Percentiles rank a stretch among this genome's conserved stretches.
Conservation (phyloP, 1,140 invertebrate genomes). For the Drosophila sturtevanti region DNA sequence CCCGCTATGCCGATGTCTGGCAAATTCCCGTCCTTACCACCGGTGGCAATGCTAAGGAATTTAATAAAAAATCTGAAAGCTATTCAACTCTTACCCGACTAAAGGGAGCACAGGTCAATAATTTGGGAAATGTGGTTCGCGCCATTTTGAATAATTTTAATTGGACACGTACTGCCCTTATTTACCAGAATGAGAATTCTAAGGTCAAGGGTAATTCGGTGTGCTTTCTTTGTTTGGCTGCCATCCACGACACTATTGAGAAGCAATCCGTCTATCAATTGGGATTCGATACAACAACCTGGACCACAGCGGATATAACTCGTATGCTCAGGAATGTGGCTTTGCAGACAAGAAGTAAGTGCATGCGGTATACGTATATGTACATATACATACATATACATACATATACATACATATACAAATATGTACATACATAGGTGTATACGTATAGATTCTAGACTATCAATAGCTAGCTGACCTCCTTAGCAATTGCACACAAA, state of each 20-base stretch:
- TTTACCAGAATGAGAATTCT: constrained; percentile 87
- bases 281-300: constrained; percentile 85
- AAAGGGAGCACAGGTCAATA: constrained; percentile 90
- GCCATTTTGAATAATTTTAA: constrained; percentile 87
- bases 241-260: constrained; percentile 84
- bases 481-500: constrained; percentile 12
- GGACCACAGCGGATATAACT: constrained; percentile 84
- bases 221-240: constrained; percentile 88
- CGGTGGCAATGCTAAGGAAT: constrained; percentile 91
- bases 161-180: constrained; percentile 87
- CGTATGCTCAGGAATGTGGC: constrained; percentile 87
- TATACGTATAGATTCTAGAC: background rate
- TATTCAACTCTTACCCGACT: constrained; percentile 93
- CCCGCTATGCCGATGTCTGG: constrained; percentile 94
- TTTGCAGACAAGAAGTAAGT: constrained; percentile 91
- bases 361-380: background rate
- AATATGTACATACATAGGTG: background rate
- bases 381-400: background rate
- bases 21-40: constrained; percentile 93
- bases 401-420: background rate
- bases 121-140: constrained; percentile 88
- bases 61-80: constrained; percentile 69
- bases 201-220: constrained; percentile 86
- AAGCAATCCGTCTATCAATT: constrained; percentile 84
- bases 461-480: constrained; percentile 9